A percentile compares a stretch with the other conserved stretches of the same genome.
Evolutionary conservation across 2,797 vertebrate species (phyloP).

Genomic region (Limosa lapponica): DNA sequence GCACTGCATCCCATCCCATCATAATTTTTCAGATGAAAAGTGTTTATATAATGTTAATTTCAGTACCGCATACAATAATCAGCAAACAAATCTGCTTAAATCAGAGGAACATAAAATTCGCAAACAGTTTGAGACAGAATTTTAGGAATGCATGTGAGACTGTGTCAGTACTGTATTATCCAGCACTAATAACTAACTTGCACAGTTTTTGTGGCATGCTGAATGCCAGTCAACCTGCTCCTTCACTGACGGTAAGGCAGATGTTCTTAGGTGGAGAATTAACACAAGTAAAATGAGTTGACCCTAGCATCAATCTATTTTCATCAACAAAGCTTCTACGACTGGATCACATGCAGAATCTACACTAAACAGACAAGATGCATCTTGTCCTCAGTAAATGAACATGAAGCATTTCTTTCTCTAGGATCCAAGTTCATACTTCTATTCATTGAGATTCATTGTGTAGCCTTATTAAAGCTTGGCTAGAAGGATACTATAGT

Average conservation of each 20-base stretch:
- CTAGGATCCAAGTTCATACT: not conserved
- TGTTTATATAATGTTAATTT: not conserved
- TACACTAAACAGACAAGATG: not conserved
- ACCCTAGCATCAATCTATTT: not conserved
- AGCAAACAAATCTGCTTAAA: not conserved
- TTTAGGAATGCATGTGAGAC: not conserved
- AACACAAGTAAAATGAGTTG: not conserved
- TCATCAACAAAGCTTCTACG: not conserved
- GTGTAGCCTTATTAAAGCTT: not conserved
- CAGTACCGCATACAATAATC: not conserved
- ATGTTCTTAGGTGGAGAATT: not conserved
- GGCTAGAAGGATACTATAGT: not conserved
- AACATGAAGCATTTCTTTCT: not conserved
- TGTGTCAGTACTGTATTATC: not conserved
- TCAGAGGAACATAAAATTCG: not conserved
- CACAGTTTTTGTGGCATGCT: not conserved
- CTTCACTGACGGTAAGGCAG: not conserved
- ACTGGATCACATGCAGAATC: not conserved
- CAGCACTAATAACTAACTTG: not conserved
- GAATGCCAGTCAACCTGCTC: not conserved
- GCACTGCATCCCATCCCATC: not conserved
- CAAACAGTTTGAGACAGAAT: not conserved
- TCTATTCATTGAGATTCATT: not conserved
- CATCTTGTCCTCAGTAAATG: not conserved
- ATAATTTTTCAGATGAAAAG: not conserved